These are phyloP conservation scores for Chloroceryle amazona DNA, from an alignment of 2,797 vertebrate species.

Conservation along the genomic window DNA sequence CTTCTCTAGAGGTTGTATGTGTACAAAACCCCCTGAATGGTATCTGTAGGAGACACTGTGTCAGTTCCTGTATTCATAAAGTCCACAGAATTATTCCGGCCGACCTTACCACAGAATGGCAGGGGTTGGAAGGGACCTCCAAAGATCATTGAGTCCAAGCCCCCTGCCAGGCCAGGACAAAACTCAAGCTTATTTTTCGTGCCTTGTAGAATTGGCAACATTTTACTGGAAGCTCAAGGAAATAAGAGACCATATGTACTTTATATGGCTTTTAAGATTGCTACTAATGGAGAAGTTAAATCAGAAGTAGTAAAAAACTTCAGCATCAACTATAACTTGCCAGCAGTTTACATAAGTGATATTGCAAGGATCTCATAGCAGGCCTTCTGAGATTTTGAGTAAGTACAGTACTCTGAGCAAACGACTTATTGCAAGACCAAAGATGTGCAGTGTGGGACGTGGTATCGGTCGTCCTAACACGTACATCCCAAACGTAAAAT, in stretches of 20 bases:
- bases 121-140: too few species aligned
- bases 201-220: neutral
- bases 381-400: neutral
- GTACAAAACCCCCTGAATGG: neutral
- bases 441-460: neutral
- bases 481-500: neutral
- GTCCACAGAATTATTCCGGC: neutral
- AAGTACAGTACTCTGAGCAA: neutral
- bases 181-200: neutral
- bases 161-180: too few species aligned
- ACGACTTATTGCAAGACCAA: neutral
- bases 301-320: neutral
- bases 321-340: neutral
- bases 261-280: neutral
- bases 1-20: neutral
- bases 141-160: too few species aligned
- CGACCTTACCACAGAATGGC: neutral
- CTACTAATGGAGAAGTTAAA: neutral
- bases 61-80: neutral
- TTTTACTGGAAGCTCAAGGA: neutral
- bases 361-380: neutral
- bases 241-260: neutral
- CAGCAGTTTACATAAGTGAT: neutral
- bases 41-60: neutral
- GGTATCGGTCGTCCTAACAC: neutral